Conservation (phyloP, 1,140 invertebrate genomes). For the Nasonia vitripennis region DNA sequence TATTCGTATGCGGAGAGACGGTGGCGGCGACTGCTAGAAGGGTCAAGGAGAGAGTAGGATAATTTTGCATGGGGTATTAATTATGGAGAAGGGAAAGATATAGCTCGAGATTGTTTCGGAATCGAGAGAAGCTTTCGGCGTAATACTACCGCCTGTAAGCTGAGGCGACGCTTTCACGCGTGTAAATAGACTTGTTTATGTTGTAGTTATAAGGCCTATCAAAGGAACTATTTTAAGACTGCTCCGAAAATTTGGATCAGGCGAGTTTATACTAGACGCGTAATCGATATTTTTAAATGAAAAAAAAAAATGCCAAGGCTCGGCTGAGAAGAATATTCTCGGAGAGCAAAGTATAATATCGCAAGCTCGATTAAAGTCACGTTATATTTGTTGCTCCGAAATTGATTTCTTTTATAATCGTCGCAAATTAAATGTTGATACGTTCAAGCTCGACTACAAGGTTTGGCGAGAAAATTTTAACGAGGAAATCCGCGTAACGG, state of each 20-base stretch:
- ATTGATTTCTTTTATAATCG: background rate
- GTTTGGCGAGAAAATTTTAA: no score
- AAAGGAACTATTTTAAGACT: constrained; percentile 28
- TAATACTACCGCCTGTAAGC: background rate
- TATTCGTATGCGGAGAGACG: background rate
- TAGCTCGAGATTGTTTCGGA: background rate
- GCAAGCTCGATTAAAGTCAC: background rate
- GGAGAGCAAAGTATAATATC: background rate
- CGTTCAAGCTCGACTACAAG: no score
- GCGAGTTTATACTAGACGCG: background rate
- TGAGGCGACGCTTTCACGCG: background rate
- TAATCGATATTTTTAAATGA: constrained; percentile 40
- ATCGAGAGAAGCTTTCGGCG: background rate
- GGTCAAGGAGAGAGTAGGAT: background rate
- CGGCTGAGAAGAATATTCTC: background rate
- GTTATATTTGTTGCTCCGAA: background rate
- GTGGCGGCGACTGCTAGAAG: background rate
- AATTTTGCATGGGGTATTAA: background rate
- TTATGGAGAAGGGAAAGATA: background rate
- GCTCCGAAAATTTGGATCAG: constrained; percentile 32
- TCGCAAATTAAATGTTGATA: no score
- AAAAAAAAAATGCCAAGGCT: constrained; percentile 2
- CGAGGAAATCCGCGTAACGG: no score
- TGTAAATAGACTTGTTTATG: constrained; percentile 36
- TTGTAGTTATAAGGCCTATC: constrained; percentile 33